Percentiles rank a stretch among this genome's conserved stretches.
Conservation (phyloP, 2,888 invertebrate genomes). For the Drosophila testacea region DNA sequence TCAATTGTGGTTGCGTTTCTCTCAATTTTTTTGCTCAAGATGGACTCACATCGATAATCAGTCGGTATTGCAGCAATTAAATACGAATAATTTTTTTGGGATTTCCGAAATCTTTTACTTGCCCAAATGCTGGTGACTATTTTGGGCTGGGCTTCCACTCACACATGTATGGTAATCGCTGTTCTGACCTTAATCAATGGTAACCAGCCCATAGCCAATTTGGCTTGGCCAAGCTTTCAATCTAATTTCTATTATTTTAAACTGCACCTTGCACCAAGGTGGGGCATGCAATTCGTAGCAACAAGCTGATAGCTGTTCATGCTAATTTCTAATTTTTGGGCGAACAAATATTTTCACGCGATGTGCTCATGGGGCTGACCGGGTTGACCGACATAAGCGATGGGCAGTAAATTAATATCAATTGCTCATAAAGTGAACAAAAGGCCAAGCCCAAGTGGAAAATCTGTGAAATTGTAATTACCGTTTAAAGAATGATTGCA, state of each 20-base stretch:
- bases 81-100: constrained; percentile 1
- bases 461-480: constrained; percentile 57
- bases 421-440: constrained; percentile 53
- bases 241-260: constrained; percentile 74
- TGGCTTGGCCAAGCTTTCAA: constrained; percentile 52
- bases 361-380: constrained; percentile 37
- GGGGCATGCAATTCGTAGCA: constrained; percentile 44
- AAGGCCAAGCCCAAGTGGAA: constrained; percentile 47
- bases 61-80: constrained; percentile 13
- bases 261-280: constrained; percentile 68
- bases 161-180: constrained; percentile 19
- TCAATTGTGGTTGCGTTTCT: constrained; percentile 22
- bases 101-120: constrained; percentile 7
- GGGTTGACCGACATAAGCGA: constrained; percentile 23
- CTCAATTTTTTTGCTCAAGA: constrained; percentile 7
- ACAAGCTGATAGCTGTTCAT: constrained; percentile 61
- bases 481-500: constrained; percentile 42
- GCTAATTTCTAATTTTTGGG: constrained; percentile 47
- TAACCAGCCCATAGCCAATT: constrained; percentile 42
- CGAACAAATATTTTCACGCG: constrained; percentile 73
- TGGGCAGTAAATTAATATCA: constrained; percentile 71
- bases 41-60: constrained; percentile 9
- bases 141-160: constrained; percentile 44
- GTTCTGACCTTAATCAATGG: constrained; percentile 70
- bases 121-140: not conserved